Evolutionary conservation across 2,888 invertebrate species (phyloP).

Genomic region (Dermolepida albohirtum): DNA sequence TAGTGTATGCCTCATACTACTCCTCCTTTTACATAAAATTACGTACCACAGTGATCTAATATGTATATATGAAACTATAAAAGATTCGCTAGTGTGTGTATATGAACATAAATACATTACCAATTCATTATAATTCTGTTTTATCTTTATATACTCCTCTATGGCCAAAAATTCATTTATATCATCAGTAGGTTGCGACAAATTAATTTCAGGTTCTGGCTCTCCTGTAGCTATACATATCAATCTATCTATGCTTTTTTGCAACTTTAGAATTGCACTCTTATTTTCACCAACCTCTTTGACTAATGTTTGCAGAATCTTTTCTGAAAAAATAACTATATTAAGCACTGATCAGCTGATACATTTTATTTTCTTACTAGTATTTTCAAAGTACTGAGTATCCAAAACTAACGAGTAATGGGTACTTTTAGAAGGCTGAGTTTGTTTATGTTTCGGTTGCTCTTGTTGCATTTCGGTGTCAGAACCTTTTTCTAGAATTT

Average conservation of each 20-base stretch:
- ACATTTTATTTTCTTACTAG: slow-evolving; percentile 31
- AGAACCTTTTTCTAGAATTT: slow-evolving; percentile 20
- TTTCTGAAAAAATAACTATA: slow-evolving; percentile 34
- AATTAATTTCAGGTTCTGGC: slow-evolving; percentile 42
- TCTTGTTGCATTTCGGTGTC: slow-evolving; percentile 18
- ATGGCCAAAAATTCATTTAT: slow-evolving; percentile 43
- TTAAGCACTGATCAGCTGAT: not conserved
- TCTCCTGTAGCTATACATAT: slow-evolving; percentile 43
- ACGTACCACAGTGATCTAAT: too few species aligned
- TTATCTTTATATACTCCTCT: slow-evolving; percentile 44
- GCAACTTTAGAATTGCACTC: slow-evolving; percentile 27
- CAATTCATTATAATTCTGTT: slow-evolving; percentile 43
- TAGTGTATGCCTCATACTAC: too few species aligned
- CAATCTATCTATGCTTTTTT: slow-evolving; percentile 42
- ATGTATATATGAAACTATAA: too few species aligned
- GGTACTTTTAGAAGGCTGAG: too few species aligned
- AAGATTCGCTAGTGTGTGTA: too few species aligned
- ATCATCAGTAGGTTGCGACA: slow-evolving; percentile 41
- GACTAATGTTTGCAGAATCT: slow-evolving; percentile 33
- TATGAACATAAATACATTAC: slow-evolving; percentile 15
- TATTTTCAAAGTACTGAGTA: slow-evolving; percentile 34
- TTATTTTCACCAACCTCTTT: slow-evolving; percentile 40
- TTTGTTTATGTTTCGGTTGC: not conserved
- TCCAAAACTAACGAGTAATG: slow-evolving; percentile 13
- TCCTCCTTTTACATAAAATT: too few species aligned